phyloP scores from a whole-genome alignment of 2,888 invertebrate genomes.

The Andrena flavipes region DNA sequence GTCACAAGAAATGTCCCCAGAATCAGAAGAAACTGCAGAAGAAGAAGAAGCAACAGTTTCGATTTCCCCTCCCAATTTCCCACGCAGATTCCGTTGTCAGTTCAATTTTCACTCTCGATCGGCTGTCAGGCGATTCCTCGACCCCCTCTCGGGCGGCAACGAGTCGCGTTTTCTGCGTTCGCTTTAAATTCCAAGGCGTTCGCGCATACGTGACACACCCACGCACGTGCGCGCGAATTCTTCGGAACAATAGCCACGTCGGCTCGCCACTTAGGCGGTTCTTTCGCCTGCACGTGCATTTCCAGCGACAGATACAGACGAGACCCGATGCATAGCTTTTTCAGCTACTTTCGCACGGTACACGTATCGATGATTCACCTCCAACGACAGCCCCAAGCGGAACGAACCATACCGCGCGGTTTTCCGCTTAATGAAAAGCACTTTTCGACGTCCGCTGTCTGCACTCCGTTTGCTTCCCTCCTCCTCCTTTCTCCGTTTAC shows the following conservation, averaged over 20 bases:
- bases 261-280: constrained; percentile 27
- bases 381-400: not conserved
- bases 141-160: not conserved
- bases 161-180: constrained; percentile 53
- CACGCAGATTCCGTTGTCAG: constrained; percentile 11
- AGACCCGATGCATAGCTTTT: constrained; percentile 21
- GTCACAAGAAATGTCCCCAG: no score
- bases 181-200: constrained; percentile 65
- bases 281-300: constrained; percentile 42
- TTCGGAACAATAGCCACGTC: constrained; percentile 59
- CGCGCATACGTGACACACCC: constrained; percentile 69
- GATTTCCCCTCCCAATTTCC: not conserved
- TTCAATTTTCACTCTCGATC: constrained; percentile 43
- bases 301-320: constrained; percentile 21
- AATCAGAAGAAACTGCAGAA: no score
- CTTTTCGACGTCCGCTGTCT: no score
- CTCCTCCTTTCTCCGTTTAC: no score
- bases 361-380: constrained; percentile 53
- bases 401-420: not conserved
- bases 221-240: constrained; percentile 70
- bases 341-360: constrained; percentile 15
- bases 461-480: no score
- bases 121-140: constrained; percentile 8
- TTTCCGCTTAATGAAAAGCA: not conserved
- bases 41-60: no score